phyloP scores from a whole-genome alignment of 23 tunicate genomes.

The Corella eumyota region DNA sequence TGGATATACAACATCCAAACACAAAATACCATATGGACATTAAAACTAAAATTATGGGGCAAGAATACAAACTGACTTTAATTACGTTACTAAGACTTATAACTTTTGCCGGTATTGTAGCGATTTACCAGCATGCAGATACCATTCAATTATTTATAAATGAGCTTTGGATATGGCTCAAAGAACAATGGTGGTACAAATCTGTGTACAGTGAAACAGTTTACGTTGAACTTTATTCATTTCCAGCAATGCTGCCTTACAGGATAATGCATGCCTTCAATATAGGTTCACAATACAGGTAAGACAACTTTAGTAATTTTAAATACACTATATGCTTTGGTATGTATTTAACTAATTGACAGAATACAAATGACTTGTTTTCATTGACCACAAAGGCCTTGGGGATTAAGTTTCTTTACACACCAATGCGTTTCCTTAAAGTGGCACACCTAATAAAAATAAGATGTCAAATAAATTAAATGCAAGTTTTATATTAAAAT shows the following conservation, averaged over 20 bases:
- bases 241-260: conserved; percentile 21
- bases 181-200: conserved; percentile 62
- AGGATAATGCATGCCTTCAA: conserved; percentile 9
- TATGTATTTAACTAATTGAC: too few species aligned
- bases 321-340: background rate
- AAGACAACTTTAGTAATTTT: background rate
- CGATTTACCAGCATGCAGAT: conserved; percentile 26
- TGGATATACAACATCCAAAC: too few species aligned
- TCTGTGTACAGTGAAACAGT: conserved; percentile 63
- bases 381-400: too few species aligned
- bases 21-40: too few species aligned
- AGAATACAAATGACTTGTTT: too few species aligned
- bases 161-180: conserved; percentile 34
- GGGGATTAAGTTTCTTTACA: too few species aligned
- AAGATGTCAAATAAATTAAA: too few species aligned
- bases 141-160: conserved; percentile 27
- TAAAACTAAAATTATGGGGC: too few species aligned
- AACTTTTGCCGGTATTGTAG: background rate
- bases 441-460: too few species aligned
- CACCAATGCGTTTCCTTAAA: too few species aligned
- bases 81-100: conserved; percentile 6
- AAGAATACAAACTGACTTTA: background rate
- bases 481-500: background rate
- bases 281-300: conserved; percentile 34
- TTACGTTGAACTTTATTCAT: conserved; percentile 31